Percentiles rank a stretch among this genome's conserved stretches.
phyloP scores from a whole-genome alignment of 2,797 vertebrate genomes.

The Triplophysa yarkandensis region DNA sequence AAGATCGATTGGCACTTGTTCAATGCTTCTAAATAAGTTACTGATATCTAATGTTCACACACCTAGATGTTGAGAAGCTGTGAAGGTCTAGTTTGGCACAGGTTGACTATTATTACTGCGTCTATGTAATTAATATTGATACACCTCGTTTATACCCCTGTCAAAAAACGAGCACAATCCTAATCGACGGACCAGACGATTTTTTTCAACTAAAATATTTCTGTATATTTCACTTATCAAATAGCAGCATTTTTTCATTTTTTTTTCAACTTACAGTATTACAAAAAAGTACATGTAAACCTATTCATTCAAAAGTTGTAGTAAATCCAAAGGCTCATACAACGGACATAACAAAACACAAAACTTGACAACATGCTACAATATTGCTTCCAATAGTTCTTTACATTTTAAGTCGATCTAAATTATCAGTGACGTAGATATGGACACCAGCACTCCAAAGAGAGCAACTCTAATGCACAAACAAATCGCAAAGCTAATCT shows the following conservation, averaged over 20 bases:
- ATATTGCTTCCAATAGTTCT: conserved; percentile 88
- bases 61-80: conserved; percentile 84
- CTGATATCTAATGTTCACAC: conserved; percentile 82
- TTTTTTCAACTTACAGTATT: conserved; percentile 75
- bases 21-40: conserved; percentile 84
- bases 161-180: conserved; percentile 71
- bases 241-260: conserved; percentile 81
- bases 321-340: conserved; percentile 86
- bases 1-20: conserved; percentile 86
- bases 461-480: conserved; percentile 83
- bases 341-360: conserved; percentile 83
- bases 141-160: conserved; percentile 79
- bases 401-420: conserved; percentile 71
- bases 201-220: conserved; percentile 81
- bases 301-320: conserved; percentile 86
- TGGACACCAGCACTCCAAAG: conserved; percentile 80
- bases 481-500: conserved; percentile 85
- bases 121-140: conserved; percentile 80
- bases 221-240: conserved; percentile 87
- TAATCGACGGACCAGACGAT: conserved; percentile 82
- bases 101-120: conserved; percentile 81
- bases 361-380: conserved; percentile 87
- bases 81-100: conserved; percentile 82
- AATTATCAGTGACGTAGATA: conserved; percentile 83
- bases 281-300: conserved; percentile 85